phyloP scores from a whole-genome alignment of 2,888 invertebrate genomes.

The Oxystoma pomonae region DNA sequence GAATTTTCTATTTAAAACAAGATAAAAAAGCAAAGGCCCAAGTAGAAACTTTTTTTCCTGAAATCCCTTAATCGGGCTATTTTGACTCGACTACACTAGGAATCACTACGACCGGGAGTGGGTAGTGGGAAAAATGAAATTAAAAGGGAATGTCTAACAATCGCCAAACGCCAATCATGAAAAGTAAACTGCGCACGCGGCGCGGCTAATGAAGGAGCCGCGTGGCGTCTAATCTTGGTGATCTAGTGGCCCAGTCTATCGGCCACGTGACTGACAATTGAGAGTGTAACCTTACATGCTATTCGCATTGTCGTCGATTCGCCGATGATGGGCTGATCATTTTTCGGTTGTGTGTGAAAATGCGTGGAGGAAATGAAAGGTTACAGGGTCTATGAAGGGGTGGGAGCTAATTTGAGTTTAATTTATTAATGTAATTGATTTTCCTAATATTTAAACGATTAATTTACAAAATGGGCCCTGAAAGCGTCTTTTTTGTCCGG shows the following conservation, averaged over 20 bases:
- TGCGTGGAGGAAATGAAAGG: not conserved
- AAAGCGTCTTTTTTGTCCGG: too few species aligned
- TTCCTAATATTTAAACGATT: too few species aligned
- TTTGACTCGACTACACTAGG: too few species aligned
- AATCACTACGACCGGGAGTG: too few species aligned
- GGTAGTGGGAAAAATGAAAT: not conserved
- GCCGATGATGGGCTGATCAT: not conserved
- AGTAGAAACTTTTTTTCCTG: too few species aligned
- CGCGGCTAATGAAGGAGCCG: conserved; percentile 39
- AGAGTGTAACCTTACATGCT: conserved; percentile 37
- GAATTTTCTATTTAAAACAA: too few species aligned
- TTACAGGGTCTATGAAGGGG: not conserved
- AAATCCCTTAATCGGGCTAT: too few species aligned
- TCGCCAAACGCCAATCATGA: conserved; percentile 26
- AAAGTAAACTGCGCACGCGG: conserved; percentile 34
- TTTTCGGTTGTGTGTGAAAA: not conserved
- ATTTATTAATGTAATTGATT: too few species aligned
- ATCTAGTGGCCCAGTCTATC: conserved; percentile 35
- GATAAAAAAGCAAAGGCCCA: too few species aligned
- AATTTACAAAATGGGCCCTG: too few species aligned
- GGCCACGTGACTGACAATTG: conserved; percentile 39
- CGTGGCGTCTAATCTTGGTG: conserved; percentile 39
- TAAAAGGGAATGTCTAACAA: conserved; percentile 1
- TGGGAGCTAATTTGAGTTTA: not conserved
- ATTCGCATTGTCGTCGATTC: not conserved